Conservation (phyloP, 2,888 invertebrate species). For the Drosophila rellima region DNA sequence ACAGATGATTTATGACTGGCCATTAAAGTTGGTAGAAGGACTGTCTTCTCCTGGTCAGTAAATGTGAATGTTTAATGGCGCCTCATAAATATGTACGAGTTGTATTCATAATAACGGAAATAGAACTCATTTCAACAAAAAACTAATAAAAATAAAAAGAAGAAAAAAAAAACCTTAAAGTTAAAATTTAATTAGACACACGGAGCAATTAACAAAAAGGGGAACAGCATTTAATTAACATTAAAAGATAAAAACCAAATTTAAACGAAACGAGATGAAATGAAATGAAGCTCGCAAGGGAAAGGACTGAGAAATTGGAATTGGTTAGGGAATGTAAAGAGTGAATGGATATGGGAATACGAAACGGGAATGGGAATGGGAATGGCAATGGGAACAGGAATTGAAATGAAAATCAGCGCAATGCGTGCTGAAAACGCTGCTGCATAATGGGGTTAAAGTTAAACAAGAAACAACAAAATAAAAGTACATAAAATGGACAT, state of each 20-base stretch:
- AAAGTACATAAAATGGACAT: conserved; percentile 43
- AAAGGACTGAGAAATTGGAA: conserved; percentile 30
- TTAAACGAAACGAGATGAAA: conserved; percentile 31
- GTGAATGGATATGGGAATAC: conserved; percentile 1
- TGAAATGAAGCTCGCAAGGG: conserved; percentile 18
- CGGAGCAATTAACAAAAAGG: neutral
- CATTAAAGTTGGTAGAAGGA: conserved; percentile 42
- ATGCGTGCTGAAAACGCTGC: conserved; percentile 36
- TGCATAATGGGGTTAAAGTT: conserved; percentile 72
- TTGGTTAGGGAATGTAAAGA: neutral
- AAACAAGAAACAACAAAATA: conserved; percentile 46
- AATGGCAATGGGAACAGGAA: conserved; percentile 39
- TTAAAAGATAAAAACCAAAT: conserved; percentile 33
- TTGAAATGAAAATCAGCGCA: conserved; percentile 58
- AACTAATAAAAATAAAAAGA: conserved; percentile 26
- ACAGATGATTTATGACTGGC: conserved; percentile 55
- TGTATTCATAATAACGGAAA: conserved; percentile 60
- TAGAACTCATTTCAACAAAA: conserved; percentile 65
- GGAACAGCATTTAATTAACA: conserved; percentile 54
- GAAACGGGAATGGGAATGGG: conserved; percentile 8
- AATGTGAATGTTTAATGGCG: conserved; percentile 49
- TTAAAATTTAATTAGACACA: conserved; percentile 31
- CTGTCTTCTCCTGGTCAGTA: conserved; percentile 43
- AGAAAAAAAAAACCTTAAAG: conserved; percentile 22
- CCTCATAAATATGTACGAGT: conserved; percentile 56